Evolutionary conservation across 2,797 vertebrate genomes (phyloP), one percentile per base, ranked within the genome.

Genomic region (Coracias cyanogaster): DNA sequence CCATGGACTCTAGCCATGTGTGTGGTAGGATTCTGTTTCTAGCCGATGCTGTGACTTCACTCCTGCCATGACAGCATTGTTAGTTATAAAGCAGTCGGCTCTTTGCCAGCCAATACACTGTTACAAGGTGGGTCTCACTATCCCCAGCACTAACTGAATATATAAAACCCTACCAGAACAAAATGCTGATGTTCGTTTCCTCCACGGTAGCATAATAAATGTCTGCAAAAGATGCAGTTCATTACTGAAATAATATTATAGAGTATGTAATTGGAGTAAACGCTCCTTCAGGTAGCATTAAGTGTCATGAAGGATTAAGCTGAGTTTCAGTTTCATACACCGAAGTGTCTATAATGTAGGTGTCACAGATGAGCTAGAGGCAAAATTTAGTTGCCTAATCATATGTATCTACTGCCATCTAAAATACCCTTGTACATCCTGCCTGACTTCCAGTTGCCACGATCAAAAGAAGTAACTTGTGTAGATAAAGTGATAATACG

Each of bases 21-120:
- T 49, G 28, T 10, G 37, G 22, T 17, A 57, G 35, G 37, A 31
- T 39, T 62, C 54, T 55, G 46, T 11, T 46, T 86, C 33, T 61
- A 67, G 37, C 3, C 33, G n/a, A 21, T 46, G 49, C 45, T 46
- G 54, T 45, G 39, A 39, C 41, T 46, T 82, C 43, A 67, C 9
- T 35, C 37, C 66, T 84, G 28, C 45, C 33, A 21, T 7, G 37
- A 81, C 0, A 6, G 24, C 4, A 10, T 15, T 26, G 5, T 6
- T 26, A 51, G 21, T n/a, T n/a, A n/a, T 9, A 65, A 64, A 87
- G 17, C 29, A 37, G 24, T 1, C 0, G 0, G 8, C 19, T 72
- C 39, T 73, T 25, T 57, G 49, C 21, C 51, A 65, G 65, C 6
- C 57, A 49, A 10, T 9, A 20, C 19, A n/a, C 18, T 31, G 19